Base-by-base conservation (phyloP, 2,797 vertebrate species). In the Delichon dasypus region DNA sequence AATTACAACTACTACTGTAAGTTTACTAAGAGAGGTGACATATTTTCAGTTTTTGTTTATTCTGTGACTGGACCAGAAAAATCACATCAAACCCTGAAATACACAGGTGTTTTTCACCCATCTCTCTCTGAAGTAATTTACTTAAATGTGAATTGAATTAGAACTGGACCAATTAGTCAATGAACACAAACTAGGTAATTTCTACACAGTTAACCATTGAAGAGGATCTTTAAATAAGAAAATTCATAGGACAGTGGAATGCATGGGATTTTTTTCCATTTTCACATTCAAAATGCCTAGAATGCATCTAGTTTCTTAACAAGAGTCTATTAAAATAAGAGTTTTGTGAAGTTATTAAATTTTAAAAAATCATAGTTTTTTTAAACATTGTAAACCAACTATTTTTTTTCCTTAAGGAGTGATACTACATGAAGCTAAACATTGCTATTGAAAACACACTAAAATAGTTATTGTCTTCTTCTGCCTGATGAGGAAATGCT, bases 101-200 rank as follows among this genome's bases (percentile, higher is more conserved):
- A 13, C 20, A 30, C 21, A 50, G 8, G 38, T 38, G 38, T 38
- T 38, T 11, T 89, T 75, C 68, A 89, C 38, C 67, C 23, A 86
- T 7, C 19, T 72, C 27, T 65, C 80, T 81, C 74, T 90, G 34
- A 95, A 87, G 83, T 60, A 78, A 85, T 96, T 94, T 86, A 82
- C 77, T 53, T 90, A 75, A 79, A 84, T 88, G 67, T 81, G 60
- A 86, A 88, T 50, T 81, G 71, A 93, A 86, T 90, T 80, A 55
- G 62, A 95, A 94, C 85, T 51, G 60, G 62, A 91, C 48, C 93
- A 88, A 94, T 90, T 93, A 85, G 67, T 55, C 70, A 82, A 16
- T 23, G 48, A 91, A 91, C 30, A 75, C 44, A 88, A 94, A 95
- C 42, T 53, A 95, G 86, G 74, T 78, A 0, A 92, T 89, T 92